Percentiles rank a stretch among this genome's conserved stretches.
These are phyloP conservation scores for Berghia stephanieae DNA, from an alignment of 1,140 invertebrate genomes.

Conservation along the genomic window DNA sequence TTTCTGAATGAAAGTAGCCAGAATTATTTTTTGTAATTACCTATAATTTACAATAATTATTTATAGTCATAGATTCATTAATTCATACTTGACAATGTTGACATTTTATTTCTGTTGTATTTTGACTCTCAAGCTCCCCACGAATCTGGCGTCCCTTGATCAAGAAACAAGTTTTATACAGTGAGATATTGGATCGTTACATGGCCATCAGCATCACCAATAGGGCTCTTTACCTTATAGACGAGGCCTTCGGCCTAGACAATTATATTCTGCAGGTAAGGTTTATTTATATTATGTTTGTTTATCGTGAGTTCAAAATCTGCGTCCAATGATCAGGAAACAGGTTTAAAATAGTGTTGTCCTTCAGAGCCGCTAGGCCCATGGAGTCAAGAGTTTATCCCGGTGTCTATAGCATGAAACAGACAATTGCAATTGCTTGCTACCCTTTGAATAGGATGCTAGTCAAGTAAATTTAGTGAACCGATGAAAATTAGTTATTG, in stretches of 20 bases:
- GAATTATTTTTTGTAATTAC: no score
- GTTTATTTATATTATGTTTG: not conserved
- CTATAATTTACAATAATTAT: no score
- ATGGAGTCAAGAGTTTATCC: no score
- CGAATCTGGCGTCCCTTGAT: conserved; percentile 89
- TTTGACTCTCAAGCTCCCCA: conserved; percentile 72
- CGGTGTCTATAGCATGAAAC: no score
- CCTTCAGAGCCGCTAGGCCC: no score
- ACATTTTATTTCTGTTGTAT: no score
- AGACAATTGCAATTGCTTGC: no score
- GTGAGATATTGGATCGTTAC: conserved; percentile 90
- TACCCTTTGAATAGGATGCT: no score
- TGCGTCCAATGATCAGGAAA: not conserved
- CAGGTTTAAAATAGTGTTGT: not conserved
- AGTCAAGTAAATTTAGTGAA: no score
- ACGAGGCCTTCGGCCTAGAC: conserved; percentile 93
- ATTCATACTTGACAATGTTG: no score
- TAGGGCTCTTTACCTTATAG: conserved; percentile 83
- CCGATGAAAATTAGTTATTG: not conserved
- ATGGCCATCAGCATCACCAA: conserved; percentile 82
- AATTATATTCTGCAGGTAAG: conserved; percentile 88
- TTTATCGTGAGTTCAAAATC: not conserved
- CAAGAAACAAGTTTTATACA: conserved; percentile 84
- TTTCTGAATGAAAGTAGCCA: no score
- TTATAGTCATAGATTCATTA: no score